Base-by-base conservation (phyloP, 30 jellyfish, hydroid and myxozoan genomes). In the Mastigias papua region DNA sequence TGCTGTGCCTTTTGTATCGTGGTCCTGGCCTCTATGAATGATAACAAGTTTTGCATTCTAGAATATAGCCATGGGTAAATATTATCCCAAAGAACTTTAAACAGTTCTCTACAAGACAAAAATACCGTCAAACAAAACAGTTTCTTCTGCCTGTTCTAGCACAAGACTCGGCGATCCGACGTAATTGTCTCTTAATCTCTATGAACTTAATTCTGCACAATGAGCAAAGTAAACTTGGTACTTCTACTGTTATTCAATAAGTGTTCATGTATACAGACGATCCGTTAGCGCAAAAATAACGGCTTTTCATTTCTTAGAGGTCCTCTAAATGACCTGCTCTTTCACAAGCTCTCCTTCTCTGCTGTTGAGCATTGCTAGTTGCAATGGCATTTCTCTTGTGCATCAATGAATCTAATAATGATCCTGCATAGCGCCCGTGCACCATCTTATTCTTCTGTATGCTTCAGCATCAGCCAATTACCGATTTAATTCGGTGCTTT, bases 111-210 rank as follows among this genome's bases (percentile, higher is more conserved):
- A 31, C 50, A 49, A 23, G 84, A 67, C 83, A 82, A 68, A 82
- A 82, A 68, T 82, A 79, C 91, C 91, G 91, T 82, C 84, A 50
- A 82, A 29, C 42, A 48, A 67, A 48, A 69, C 66, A 65, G 75
- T 67, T 67, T 69, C 84, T 67, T 48, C 20, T 69, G 69, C 67
- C 76, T 68, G 49, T 60, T 42, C 78, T 57, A 34, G 34, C 22
- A 69, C 65, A 69, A 82, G 48, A 82, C 70, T 34, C 54, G 32
- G 62, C 70, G 23, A 80, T 62, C 80, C 75, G 48, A 60, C 81
- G 73, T 80, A 80, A 80, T 80, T 80, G 90, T 80, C 71, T 67
- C n/a, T 48, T 80, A 37, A 63, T 60, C 81, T 68, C 48, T 25
- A 61, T 62, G 71, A 51, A 51, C 32, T 82, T 23, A 20, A 31